These are phyloP conservation scores for Drosophila tsacasi DNA, from an alignment of 1,140 invertebrate species.

Conservation along the genomic window DNA sequence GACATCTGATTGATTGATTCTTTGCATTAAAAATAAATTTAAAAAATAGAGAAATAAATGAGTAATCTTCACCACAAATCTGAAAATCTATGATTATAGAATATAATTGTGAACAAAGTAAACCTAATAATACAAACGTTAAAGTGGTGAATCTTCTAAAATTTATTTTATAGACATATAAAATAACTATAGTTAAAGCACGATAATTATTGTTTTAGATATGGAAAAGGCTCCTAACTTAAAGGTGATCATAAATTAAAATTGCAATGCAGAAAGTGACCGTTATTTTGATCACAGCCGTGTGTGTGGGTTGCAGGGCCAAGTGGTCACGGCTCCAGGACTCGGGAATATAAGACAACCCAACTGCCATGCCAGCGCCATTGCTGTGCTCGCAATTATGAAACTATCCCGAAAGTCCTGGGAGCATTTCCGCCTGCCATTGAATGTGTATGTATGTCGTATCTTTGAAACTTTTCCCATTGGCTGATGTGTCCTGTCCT, in stretches of 20 bases:
- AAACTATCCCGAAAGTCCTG: conserved; percentile 68
- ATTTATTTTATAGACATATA: neutral
- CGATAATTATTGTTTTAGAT: neutral
- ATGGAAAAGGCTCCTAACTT: neutral
- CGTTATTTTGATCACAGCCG: too few species aligned
- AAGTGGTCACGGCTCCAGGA: conserved; percentile 46
- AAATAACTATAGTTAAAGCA: neutral
- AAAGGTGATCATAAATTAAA: neutral
- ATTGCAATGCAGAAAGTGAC: too few species aligned
- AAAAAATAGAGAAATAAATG: too few species aligned
- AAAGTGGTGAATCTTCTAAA: neutral
- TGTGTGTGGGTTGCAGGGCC: conserved; percentile 33
- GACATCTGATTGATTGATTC: too few species aligned
- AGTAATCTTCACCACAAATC: too few species aligned
- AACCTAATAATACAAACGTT: neutral
- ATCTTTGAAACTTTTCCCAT: conserved; percentile 80
- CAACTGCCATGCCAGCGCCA: conserved; percentile 45
- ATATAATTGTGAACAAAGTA: neutral
- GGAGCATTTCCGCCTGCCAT: conserved; percentile 47
- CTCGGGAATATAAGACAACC: neutral
- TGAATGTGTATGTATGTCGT: conserved; percentile 23
- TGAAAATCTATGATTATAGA: too few species aligned
- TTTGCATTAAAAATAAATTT: too few species aligned
- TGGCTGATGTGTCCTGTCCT: conserved; percentile 53
- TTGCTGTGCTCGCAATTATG: conserved; percentile 74